Evolutionary conservation across 2,888 invertebrate genomes (phyloP).

Genomic region (Candidula unifasciata): DNA sequence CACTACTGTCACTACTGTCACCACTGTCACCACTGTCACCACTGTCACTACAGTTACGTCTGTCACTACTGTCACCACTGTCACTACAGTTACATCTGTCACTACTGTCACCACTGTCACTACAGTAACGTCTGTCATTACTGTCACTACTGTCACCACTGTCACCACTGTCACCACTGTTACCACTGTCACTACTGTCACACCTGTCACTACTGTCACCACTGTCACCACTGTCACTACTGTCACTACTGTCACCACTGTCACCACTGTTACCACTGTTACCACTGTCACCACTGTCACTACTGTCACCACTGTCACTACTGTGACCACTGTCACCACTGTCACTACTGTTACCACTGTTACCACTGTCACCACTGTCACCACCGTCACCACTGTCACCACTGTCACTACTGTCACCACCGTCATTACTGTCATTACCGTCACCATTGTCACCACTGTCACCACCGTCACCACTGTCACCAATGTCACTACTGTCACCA

Average conservation of each 20-base stretch:
- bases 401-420: conserved; percentile 25
- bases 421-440: conserved; percentile 1
- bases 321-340: conserved; percentile 19
- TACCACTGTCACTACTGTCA: not conserved
- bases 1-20: not conserved
- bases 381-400: conserved; percentile 22
- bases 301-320: conserved; percentile 3
- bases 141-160: too few relatives aligned
- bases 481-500: conserved; percentile 36
- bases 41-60: not conserved
- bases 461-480: conserved; percentile 39
- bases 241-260: too few relatives aligned
- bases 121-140: not conserved
- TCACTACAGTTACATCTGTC: too few relatives aligned
- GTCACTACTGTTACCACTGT: not conserved
- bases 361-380: conserved; percentile 4
- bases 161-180: not conserved
- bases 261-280: too few relatives aligned
- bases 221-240: too few relatives aligned
- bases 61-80: not conserved
- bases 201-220: too few relatives aligned
- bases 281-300: not conserved
- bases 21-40: not conserved
- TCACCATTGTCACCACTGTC: conserved; percentile 24
- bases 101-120: not conserved